phyloP scores from a whole-genome alignment of 2,888 invertebrate genomes.

The Heteropelma amictum region DNA sequence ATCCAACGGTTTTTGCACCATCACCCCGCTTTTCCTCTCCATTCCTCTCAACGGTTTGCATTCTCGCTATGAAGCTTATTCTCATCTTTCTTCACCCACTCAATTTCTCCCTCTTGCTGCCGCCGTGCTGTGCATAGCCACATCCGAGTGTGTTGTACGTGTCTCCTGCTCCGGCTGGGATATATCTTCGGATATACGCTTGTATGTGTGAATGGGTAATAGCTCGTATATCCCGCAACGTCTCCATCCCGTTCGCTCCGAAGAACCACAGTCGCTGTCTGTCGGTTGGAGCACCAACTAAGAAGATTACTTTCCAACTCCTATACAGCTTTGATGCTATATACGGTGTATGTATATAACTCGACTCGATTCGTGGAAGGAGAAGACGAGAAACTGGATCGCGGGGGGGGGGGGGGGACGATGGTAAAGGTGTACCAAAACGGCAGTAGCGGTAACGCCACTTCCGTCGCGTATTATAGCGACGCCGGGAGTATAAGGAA shows the following conservation, averaged over 20 bases:
- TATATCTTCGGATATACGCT: background rate
- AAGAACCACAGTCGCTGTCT: constrained; percentile 61
- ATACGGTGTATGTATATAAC: constrained; percentile 32
- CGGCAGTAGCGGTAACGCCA: constrained; percentile 19
- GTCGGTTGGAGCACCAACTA: constrained; percentile 67
- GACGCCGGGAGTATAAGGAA: constrained; percentile 15
- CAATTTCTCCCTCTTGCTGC: constrained; percentile 14
- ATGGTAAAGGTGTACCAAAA: constrained; percentile 40
- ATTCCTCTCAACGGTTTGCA: constrained; percentile 36
- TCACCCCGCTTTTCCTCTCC: background rate
- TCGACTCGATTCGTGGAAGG: constrained; percentile 15
- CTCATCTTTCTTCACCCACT: constrained; percentile 31
- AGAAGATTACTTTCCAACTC: constrained; percentile 71
- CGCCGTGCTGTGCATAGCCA: too few relatives aligned
- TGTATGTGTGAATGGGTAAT: constrained; percentile 18
- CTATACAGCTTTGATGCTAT: constrained; percentile 39
- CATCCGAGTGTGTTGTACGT: background rate
- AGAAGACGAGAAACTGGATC: constrained; percentile 21
- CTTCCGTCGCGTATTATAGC: constrained; percentile 26
- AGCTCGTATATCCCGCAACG: constrained; percentile 30
- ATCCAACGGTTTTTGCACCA: constrained; percentile 14
- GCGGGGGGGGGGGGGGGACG: too few relatives aligned
- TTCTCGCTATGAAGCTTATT: constrained; percentile 16
- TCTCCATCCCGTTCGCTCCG: constrained; percentile 35
- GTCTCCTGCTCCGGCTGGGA: background rate